Percentiles rank a stretch among this genome's conserved stretches.
Evolutionary conservation across 1,140 invertebrate species (phyloP).

Genomic region (Platyura marginata): DNA sequence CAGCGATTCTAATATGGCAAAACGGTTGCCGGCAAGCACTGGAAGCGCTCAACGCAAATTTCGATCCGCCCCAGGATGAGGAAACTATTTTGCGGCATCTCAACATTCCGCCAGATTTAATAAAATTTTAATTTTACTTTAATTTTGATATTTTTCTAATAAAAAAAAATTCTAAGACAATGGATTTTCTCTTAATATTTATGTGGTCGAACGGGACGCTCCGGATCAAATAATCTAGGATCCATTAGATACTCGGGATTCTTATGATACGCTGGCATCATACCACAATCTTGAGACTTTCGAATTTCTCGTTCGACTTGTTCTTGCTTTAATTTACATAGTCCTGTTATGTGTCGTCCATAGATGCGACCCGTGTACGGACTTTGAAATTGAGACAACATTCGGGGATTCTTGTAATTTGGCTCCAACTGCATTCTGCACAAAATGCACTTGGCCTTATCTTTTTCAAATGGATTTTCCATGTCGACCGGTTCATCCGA

Average conservation of each 20-base stretch:
- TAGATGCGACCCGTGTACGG: conserved; percentile 82
- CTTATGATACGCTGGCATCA: conserved; percentile 63
- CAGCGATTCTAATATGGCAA: neutral
- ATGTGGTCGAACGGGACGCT: conserved; percentile 61
- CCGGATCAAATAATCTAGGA: conserved; percentile 72
- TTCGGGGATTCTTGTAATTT: conserved; percentile 80
- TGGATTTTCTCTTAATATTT: conserved; percentile 43
- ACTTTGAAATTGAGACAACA: conserved; percentile 91
- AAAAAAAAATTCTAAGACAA: too few species aligned
- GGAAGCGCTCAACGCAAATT: neutral
- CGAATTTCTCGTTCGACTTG: conserved; percentile 46
- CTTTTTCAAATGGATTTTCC: conserved; percentile 67
- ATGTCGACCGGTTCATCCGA: conserved; percentile 41
- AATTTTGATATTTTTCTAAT: too few species aligned
- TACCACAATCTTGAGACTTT: conserved; percentile 50
- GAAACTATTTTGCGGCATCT: neutral
- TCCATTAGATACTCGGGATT: conserved; percentile 57
- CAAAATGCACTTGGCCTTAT: conserved; percentile 59
- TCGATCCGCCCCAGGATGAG: neutral
- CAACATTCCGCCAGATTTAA: neutral
- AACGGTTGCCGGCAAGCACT: neutral
- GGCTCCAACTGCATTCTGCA: conserved; percentile 67
- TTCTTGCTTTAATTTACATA: conserved; percentile 58
- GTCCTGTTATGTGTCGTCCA: conserved; percentile 75
- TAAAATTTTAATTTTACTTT: too few species aligned